Conservation (phyloP, 2,888 invertebrate species). For the Euproctis similis region DNA sequence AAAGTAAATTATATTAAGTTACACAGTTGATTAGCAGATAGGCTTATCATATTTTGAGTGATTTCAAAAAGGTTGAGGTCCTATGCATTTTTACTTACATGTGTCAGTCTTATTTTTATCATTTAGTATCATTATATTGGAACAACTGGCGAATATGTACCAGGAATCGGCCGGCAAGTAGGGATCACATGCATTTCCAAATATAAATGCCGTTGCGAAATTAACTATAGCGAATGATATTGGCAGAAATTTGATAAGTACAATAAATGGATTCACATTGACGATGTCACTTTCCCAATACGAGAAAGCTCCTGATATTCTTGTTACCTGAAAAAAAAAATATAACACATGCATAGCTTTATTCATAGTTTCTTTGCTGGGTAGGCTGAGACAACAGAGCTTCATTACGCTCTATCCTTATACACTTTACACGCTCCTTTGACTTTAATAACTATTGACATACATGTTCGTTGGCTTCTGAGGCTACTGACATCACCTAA, state of each 20-base stretch:
- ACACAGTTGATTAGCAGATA: no score
- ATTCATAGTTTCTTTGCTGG: no score
- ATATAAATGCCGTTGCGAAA: conserved; percentile 51
- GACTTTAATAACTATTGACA: no score
- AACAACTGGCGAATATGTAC: conserved; percentile 44
- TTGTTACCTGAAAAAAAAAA: conserved; percentile 43
- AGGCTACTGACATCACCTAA: no score
- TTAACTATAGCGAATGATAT: conserved; percentile 53
- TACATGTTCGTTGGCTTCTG: not conserved
- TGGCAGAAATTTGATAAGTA: conserved; percentile 56
- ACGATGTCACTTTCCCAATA: conserved; percentile 62
- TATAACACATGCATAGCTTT: conserved; percentile 1
- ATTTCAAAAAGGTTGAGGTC: no score
- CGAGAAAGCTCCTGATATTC: conserved; percentile 52
- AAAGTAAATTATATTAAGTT: no score
- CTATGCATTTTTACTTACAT: no score
- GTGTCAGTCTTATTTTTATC: no score
- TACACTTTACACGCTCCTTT: no score
- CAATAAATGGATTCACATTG: conserved; percentile 47
- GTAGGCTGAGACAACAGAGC: no score
- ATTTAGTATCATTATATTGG: conserved; percentile 32
- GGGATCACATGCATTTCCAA: conserved; percentile 41
- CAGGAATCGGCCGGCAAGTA: conserved; percentile 18
- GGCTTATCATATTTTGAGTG: no score
- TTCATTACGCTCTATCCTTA: no score